phyloP scores from a whole-genome alignment of 2,888 invertebrate genomes.

The Synergus itoensis region DNA sequence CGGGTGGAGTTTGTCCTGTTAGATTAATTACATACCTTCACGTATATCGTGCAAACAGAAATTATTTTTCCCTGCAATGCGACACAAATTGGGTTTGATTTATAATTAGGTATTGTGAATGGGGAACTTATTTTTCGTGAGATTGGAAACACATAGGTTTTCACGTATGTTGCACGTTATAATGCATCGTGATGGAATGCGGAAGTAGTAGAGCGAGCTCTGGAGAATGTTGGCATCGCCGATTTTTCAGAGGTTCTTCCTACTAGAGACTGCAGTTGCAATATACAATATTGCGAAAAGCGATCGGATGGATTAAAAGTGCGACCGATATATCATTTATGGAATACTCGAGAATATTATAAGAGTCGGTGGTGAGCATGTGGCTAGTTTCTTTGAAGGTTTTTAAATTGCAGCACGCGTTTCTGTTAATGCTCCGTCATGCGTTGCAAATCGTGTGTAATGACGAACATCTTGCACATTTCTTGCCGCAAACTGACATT shows the following conservation, averaged over 20 bases:
- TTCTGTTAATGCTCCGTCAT: conserved; percentile 11
- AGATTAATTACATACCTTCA: conserved; percentile 21
- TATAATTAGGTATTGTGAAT: conserved; percentile 38
- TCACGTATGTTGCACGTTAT: background rate
- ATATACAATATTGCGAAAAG: background rate
- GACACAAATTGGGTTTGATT: conserved; percentile 17
- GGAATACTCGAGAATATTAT: background rate
- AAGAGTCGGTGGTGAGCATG: background rate
- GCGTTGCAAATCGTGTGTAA: conserved; percentile 29
- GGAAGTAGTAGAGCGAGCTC: background rate
- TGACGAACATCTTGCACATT: conserved; percentile 17
- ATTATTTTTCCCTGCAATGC: conserved; percentile 33
- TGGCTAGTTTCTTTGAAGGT: background rate
- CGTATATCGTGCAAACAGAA: background rate
- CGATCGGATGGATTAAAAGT: background rate
- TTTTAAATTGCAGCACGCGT: background rate
- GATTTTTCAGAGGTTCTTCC: conserved; percentile 4
- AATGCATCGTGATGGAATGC: conserved; percentile 3
- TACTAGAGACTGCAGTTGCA: background rate
- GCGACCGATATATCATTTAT: background rate
- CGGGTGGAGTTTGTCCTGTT: conserved; percentile 3
- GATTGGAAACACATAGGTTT: background rate
- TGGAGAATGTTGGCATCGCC: conserved; percentile 1
- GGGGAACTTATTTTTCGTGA: background rate
- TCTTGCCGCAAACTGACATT: conserved; percentile 30